Conservation (phyloP, 1,140 invertebrate species). For the Tribolium castaneum region DNA sequence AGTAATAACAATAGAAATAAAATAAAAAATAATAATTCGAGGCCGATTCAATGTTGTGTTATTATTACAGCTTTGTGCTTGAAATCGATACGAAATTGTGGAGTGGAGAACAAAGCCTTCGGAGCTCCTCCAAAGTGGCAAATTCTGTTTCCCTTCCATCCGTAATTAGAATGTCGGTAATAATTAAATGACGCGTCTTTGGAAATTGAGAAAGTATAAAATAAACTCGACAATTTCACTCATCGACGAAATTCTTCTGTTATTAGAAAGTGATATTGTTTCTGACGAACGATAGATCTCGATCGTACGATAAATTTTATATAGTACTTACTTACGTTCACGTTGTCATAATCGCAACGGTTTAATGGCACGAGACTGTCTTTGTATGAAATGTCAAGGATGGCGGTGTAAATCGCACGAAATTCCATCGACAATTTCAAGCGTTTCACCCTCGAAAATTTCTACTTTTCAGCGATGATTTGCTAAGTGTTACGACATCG, state of each 20-base stretch:
- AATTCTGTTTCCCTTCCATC: too few species aligned
- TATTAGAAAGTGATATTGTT: not conserved
- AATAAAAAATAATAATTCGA: too few species aligned
- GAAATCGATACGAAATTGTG: too few species aligned
- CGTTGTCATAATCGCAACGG: not conserved
- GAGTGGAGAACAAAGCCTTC: too few species aligned
- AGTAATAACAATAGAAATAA: too few species aligned
- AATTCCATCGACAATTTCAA: not conserved
- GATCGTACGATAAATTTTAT: not conserved
- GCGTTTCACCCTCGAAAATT: too few species aligned
- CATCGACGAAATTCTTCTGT: not conserved
- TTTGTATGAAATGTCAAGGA: constrained; percentile 24
- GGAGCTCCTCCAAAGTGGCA: too few species aligned
- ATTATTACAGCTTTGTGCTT: too few species aligned
- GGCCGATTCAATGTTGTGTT: too few species aligned
- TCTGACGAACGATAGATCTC: not conserved
- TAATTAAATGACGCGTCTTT: not conserved
- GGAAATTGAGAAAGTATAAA: not conserved
- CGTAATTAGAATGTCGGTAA: not conserved
- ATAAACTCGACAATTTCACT: not conserved
- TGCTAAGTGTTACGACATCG: too few species aligned
- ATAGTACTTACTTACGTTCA: not conserved
- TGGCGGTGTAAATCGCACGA: not conserved
- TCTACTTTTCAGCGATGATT: too few species aligned
- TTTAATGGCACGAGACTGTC: constrained; percentile 24